Percentiles rank a stretch among this genome's conserved stretches.
These are phyloP conservation scores for Andrena hattorfiana DNA, from an alignment of 2,888 invertebrate species.

Conservation along the genomic window DNA sequence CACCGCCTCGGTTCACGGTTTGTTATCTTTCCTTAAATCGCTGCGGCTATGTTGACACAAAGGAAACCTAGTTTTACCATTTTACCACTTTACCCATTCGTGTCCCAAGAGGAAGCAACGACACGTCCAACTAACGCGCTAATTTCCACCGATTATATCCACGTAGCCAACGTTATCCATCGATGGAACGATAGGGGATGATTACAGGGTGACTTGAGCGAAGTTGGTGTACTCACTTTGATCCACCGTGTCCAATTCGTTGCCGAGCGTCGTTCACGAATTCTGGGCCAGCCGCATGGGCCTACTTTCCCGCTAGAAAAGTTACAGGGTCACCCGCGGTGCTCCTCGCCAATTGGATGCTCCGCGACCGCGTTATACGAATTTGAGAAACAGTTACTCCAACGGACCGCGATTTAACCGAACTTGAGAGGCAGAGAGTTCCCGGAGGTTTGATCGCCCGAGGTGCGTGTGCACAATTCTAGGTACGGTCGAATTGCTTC, in stretches of 20 bases:
- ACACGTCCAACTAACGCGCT: too few relatives aligned
- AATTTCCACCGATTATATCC: too few relatives aligned
- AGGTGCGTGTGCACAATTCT: not conserved
- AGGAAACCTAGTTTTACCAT: too few relatives aligned
- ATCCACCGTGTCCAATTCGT: conserved; percentile 3
- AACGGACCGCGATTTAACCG: not conserved
- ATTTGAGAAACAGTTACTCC: not conserved
- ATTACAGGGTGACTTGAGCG: not conserved
- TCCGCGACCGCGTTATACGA: not conserved
- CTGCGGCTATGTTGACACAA: too few relatives aligned
- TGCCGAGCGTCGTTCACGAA: not conserved
- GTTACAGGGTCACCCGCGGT: not conserved
- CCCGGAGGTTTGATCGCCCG: not conserved
- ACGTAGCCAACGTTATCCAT: too few relatives aligned
- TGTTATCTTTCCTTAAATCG: too few relatives aligned
- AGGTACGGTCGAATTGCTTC: conserved; percentile 2
- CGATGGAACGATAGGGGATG: not conserved
- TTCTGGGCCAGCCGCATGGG: not conserved
- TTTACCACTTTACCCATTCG: too few relatives aligned
- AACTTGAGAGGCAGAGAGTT: not conserved
- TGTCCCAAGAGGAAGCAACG: too few relatives aligned
- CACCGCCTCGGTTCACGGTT: too few relatives aligned
- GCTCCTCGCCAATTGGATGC: not conserved
- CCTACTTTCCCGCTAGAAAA: conserved; percentile 6
- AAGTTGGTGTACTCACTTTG: not conserved